Conservation (phyloP, 1,140 invertebrate species). For the Melanaphis sacchari region DNA sequence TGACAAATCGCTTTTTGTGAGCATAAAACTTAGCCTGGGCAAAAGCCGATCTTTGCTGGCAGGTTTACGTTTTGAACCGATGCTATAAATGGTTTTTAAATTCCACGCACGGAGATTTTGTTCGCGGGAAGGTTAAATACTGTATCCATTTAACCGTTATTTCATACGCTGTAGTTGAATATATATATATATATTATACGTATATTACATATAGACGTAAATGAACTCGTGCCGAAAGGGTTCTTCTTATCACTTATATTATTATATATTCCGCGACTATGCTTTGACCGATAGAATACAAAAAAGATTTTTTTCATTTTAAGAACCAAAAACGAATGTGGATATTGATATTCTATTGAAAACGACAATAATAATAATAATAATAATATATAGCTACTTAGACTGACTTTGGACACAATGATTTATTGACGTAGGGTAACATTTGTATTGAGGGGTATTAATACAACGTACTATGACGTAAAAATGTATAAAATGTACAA, state of each 20-base stretch:
- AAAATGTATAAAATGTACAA: neutral
- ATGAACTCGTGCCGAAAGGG: conserved; percentile 7
- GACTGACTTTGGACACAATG: neutral
- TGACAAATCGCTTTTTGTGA: neutral
- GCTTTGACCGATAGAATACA: neutral
- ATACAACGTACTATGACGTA: neutral
- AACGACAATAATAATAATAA: neutral
- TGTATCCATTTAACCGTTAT: conserved; percentile 17
- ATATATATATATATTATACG: too few species aligned
- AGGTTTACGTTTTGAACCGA: neutral
- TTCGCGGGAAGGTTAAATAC: neutral
- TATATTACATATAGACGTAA: neutral
- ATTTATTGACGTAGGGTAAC: neutral
- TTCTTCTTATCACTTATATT: conserved; percentile 10
- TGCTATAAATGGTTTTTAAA: conserved; percentile 20
- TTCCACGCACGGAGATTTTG: neutral
- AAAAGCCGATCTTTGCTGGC: neutral
- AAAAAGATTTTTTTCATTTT: conserved; percentile 1
- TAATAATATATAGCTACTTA: neutral
- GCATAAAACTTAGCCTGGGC: neutral
- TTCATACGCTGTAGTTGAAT: neutral
- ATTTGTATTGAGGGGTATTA: conserved; percentile 4
- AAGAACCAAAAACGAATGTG: neutral
- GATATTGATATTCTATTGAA: neutral
- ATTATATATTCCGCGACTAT: neutral